phyloP scores from a whole-genome alignment of 2,888 invertebrate genomes.

The Syrista parreyssii region DNA sequence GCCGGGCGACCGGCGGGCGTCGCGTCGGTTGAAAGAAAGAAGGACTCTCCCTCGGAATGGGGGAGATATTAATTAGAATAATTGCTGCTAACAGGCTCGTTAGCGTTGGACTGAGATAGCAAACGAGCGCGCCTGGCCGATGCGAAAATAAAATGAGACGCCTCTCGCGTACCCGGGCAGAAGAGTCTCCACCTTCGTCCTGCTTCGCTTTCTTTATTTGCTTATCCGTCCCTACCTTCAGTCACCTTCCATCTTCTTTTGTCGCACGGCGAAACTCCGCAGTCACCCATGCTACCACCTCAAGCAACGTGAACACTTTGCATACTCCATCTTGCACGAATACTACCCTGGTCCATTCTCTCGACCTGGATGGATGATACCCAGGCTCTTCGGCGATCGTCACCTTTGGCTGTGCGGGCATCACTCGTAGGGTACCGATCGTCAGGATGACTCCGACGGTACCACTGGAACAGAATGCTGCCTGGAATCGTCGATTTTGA shows the following conservation, averaged over 20 bases:
- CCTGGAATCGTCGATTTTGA: no score
- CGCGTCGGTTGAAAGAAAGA: slow-evolving; percentile 20
- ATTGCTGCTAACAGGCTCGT: slow-evolving; percentile 66
- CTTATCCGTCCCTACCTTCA: no score
- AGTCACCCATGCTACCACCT: slow-evolving; percentile 31
- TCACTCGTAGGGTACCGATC: no score
- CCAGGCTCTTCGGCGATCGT: no score
- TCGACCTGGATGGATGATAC: no score
- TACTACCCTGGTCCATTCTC: no score
- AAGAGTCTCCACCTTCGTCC: slow-evolving; percentile 28
- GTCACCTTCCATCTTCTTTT: no score
- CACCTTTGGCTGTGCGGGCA: no score
- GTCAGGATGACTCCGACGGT: no score
- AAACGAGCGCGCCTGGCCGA: slow-evolving; percentile 50
- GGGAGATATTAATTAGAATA: slow-evolving; percentile 66
- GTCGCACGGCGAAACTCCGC: no score
- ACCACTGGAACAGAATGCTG: no score
- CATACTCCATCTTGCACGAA: slow-evolving; percentile 41
- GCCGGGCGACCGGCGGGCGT: slow-evolving; percentile 17
- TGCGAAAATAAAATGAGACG: slow-evolving; percentile 53
- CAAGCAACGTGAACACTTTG: slow-evolving; percentile 48
- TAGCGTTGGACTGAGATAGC: slow-evolving; percentile 62
- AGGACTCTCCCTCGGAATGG: slow-evolving; percentile 33
- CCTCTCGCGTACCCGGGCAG: slow-evolving; percentile 31
- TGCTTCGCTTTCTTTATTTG: slow-evolving; percentile 8